phyloP scores from a whole-genome alignment of 2,888 invertebrate species.

The Pterostichus niger region DNA sequence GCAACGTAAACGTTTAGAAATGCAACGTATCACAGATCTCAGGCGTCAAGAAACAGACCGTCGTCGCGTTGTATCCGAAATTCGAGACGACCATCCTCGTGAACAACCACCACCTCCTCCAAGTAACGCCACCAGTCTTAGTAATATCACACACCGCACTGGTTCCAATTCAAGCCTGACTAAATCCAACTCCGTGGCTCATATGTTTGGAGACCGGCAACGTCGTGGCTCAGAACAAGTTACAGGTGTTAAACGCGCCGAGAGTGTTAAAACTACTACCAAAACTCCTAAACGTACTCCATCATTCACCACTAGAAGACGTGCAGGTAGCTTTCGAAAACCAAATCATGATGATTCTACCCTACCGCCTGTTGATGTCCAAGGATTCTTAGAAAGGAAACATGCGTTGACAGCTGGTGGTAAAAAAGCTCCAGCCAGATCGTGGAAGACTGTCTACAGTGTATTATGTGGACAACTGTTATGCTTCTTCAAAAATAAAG shows the following conservation, averaged over 20 bases:
- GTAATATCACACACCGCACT: slow-evolving; percentile 68
- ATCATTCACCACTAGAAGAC: slow-evolving; percentile 94
- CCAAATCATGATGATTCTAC: slow-evolving; percentile 79
- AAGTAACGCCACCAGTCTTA: slow-evolving; percentile 65
- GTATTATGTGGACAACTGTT: slow-evolving; percentile 97
- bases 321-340: slow-evolving; percentile 91
- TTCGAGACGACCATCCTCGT: slow-evolving; percentile 74
- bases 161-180: slow-evolving; percentile 77
- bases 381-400: slow-evolving; percentile 94
- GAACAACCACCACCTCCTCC: slow-evolving; percentile 71
- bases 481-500: slow-evolving; percentile 98
- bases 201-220: slow-evolving; percentile 81
- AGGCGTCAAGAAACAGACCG: slow-evolving; percentile 88
- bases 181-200: slow-evolving; percentile 81
- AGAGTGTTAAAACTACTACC: slow-evolving; percentile 91
- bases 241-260: slow-evolving; percentile 89
- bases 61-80: slow-evolving; percentile 76
- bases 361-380: slow-evolving; percentile 95
- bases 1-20: slow-evolving; percentile 91
- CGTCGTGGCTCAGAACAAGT: slow-evolving; percentile 78
- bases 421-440: slow-evolving; percentile 95
- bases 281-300: slow-evolving; percentile 95
- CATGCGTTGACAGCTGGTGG: slow-evolving; percentile 96
- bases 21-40: slow-evolving; percentile 93
- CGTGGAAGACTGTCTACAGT: slow-evolving; percentile 97